A percentile compares a stretch with the other conserved stretches of the same genome.
These are phyloP conservation scores for Halichoerus grypus DNA, from an alignment of 2,113 vertebrate genomes.

Conservation along the genomic window DNA sequence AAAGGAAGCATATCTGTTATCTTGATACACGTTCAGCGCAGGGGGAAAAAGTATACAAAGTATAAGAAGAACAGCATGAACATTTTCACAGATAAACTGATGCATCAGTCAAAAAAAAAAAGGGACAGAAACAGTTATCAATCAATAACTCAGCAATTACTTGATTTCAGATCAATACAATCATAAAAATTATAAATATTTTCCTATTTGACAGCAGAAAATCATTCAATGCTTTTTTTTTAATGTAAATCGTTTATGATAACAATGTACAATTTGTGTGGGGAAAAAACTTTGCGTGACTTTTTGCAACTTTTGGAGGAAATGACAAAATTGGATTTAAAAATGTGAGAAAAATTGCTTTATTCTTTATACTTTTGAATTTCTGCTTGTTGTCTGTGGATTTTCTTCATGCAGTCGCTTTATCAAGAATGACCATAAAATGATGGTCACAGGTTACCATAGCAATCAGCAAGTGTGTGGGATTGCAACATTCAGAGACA, in stretches of 20 bases:
- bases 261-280: too few species aligned
- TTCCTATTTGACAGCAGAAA: background rate
- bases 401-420: background rate
- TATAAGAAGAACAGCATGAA: background rate
- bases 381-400: background rate
- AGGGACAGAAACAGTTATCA: background rate
- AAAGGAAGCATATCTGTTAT: background rate
- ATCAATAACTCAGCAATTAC: background rate
- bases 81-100: background rate
- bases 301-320: background rate
- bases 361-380: background rate
- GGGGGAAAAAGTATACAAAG: background rate
- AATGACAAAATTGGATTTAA: background rate
- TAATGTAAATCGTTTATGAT: background rate
- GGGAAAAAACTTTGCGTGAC: too few species aligned
- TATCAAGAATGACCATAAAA: background rate
- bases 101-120: background rate
- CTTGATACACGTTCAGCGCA: background rate
- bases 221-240: background rate
- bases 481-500: background rate
- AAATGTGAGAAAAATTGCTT: background rate
- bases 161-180: background rate
- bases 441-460: background rate
- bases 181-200: background rate
- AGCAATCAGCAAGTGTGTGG: too few species aligned